Base-by-base conservation (phyloP, 2,888 invertebrate genomes). In the Onthophagus sagittarius region DNA sequence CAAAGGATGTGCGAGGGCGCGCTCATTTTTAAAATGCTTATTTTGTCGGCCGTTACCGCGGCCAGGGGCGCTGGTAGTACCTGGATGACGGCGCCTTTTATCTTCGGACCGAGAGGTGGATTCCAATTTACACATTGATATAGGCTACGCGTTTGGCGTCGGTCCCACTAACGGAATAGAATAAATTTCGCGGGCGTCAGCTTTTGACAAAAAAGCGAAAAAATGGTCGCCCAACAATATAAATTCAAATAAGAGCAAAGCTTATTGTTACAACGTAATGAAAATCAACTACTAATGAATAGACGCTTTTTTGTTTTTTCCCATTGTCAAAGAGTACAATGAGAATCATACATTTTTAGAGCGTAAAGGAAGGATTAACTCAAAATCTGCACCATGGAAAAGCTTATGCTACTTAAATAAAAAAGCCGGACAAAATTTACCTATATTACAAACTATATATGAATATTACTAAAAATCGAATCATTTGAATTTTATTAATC, bases 21-120 rank as follows among this genome's bases (percentile, higher is more conserved):
- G 72, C 75, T 75, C 75, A 75, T 75, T 75, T 75, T 75, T 73
- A 73, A 75, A 75, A 75, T 73, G 75, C 75, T 75, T 75, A 75
- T 75, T 75, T 75, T 75, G 75, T 75, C 75, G 72, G 73, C 53
- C 33, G 39, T 15, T 15, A 23, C 62, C 71, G 13, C 62, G 14
- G 62, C 67, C 13, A 23, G 23, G 23, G 67, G 67, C 67, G 64
- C 64, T 23, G 14, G 23, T 23, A 15, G 15, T 15, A 64, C 67
- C 23, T 32, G 67, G 32, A 23, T 15, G n/a, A 11, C 67, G 15
- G n/a, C n/a, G 32, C 67, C 67, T 67, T 67, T 67, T 67, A 67
- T 67, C 67, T 67, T 67, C 67, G 15, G 31, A 67, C 15, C 67
- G 67, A 31, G 67, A 31, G 32, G 67, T 32, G 67, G 23, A 67